Conservation (phyloP, 2,888 invertebrate species). For the Leptinotarsa haldemani region DNA sequence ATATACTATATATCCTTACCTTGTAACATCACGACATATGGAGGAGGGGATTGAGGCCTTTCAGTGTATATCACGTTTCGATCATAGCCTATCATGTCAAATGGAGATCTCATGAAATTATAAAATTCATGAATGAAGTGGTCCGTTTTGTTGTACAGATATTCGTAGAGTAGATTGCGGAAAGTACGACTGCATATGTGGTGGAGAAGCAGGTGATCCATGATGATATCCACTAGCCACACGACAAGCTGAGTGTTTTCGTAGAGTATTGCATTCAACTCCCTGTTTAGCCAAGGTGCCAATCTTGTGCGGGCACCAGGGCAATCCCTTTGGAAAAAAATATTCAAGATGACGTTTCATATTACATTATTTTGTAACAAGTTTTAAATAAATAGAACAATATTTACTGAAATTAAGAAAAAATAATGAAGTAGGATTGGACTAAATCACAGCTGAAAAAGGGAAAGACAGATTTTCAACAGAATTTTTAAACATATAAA, state of each 20-base stretch:
- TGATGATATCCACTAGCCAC: constrained; percentile 75
- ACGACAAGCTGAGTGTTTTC: constrained; percentile 74
- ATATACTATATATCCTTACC: constrained; percentile 21
- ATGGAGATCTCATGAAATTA: constrained; percentile 87
- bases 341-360: background rate
- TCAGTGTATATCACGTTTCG: constrained; percentile 75
- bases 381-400: too few species aligned
- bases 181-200: constrained; percentile 79
- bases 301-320: constrained; percentile 85
- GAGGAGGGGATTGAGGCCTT: constrained; percentile 47
- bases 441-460: too few species aligned
- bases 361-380: too few species aligned
- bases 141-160: constrained; percentile 77
- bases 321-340: constrained; percentile 71
- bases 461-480: too few species aligned
- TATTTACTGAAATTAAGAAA: too few species aligned
- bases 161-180: constrained; percentile 75
- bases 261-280: constrained; percentile 80
- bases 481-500: too few species aligned
- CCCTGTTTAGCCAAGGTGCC: constrained; percentile 89
- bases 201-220: constrained; percentile 75
- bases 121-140: constrained; percentile 93
- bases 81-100: constrained; percentile 87
- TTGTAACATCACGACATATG: constrained; percentile 41
- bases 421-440: too few species aligned